Conservation (phyloP, 2,888 invertebrate genomes). For the Megastigmus dorsalis region DNA sequence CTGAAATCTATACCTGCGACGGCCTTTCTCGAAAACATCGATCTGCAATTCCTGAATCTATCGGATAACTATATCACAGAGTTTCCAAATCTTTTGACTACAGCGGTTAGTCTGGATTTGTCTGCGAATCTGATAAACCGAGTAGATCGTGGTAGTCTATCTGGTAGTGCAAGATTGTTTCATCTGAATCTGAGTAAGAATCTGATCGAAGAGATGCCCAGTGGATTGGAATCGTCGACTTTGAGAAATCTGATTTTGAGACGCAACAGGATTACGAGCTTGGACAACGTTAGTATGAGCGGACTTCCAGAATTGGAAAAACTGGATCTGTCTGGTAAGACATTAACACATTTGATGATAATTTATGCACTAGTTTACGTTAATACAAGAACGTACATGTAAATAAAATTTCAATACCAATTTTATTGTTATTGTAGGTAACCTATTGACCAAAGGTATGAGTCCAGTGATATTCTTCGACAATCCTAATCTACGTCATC, state of each 20-base stretch:
- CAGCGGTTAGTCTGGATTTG: constrained; percentile 61
- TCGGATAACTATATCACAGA: constrained; percentile 72
- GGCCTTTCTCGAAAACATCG: constrained; percentile 78
- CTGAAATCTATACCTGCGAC: constrained; percentile 78
- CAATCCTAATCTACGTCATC: constrained; percentile 77
- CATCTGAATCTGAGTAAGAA: constrained; percentile 82
- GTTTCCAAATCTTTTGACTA: constrained; percentile 61
- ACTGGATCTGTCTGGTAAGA: constrained; percentile 77
- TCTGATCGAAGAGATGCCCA: constrained; percentile 79
- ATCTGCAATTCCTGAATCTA: constrained; percentile 79
- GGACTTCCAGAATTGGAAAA: constrained; percentile 79
- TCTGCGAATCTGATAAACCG: constrained; percentile 63
- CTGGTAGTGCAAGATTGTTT: constrained; percentile 76
- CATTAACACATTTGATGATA: too few relatives aligned
- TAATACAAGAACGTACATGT: too few relatives aligned
- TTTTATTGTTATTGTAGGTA: constrained; percentile 74
- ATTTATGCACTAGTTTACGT: neutral
- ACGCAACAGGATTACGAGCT: constrained; percentile 78
- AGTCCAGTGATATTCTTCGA: constrained; percentile 78
- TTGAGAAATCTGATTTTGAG: constrained; percentile 78
- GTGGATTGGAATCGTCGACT: constrained; percentile 78
- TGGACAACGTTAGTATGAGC: constrained; percentile 80
- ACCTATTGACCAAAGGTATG: constrained; percentile 81
- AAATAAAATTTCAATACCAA: constrained; percentile 22
- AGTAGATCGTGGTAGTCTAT: constrained; percentile 58